Evolutionary conservation across 2,888 invertebrate species (phyloP), one percentile per base, ranked within the genome.

Genomic region (Dolichomitus sp.): DNA sequence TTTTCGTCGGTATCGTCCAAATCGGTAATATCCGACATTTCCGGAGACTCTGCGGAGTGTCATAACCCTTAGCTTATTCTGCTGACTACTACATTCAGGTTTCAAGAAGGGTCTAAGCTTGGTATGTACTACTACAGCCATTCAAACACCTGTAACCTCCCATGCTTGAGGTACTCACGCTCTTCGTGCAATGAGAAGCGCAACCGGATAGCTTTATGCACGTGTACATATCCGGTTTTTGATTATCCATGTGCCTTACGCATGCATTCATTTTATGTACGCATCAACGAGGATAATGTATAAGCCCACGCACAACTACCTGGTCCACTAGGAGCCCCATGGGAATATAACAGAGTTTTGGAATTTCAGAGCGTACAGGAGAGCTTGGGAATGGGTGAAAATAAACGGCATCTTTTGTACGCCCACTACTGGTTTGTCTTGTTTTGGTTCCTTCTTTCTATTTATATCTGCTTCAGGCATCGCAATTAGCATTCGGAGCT

Each of bases 361-460:
- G 54, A 57, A 40, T 54, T 65, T 19, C 52, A 33, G 61, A 19
- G 33, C 50, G 30, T 19, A 72, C 23, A 14, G 17, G 19, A 42
- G 57, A 66, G 59, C 45, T 66, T 57, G 52, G 30, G 65, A 66
- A 57, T 37, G 40, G 66, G 57, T 57, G 57, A 45, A 66, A 54
- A 14, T 30, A 33, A 57, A 33, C 57, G 57, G 33, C 30, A 30
- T 54, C 14, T 45, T 54, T 23, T 19, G 19, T 0, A 57, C 66
- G 45, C 66, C 57, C 65, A 66, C 66, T 7, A 40, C n/a, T 40
- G 11, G 14, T 40, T 27, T 37, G 42, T 17, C 42, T 66, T 54
- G 45, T 30, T 57, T 42, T 19, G 30, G 14, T 33, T 48, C 45
- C 66, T 45, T 52, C 40, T 37, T 65, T 33, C 12, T 17, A 14